A percentile compares a stretch with the other conserved stretches of the same genome.
Conservation (phyloP, 1,140 invertebrate species). For the Metopolophium dirhodum region DNA sequence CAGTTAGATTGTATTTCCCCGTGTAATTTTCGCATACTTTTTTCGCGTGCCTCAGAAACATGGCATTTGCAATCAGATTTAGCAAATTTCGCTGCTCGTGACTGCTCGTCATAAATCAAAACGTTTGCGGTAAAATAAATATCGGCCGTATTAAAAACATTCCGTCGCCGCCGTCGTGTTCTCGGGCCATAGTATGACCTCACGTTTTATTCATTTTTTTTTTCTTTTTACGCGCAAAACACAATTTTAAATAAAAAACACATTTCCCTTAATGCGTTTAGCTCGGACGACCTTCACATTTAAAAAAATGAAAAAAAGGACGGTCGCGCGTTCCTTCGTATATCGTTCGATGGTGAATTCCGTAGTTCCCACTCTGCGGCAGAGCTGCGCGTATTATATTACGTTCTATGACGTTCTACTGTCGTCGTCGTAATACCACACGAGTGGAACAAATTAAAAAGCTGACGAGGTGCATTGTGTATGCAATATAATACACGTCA, state of each 20-base stretch:
- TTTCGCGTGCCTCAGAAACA: not conserved
- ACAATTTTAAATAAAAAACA: slow-evolving; percentile 30
- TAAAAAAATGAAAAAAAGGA: not conserved
- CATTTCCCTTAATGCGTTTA: slow-evolving; percentile 23
- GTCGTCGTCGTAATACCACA: not conserved
- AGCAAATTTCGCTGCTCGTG: slow-evolving; percentile 2
- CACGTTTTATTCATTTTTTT: slow-evolving; percentile 15
- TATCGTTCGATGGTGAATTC: not conserved
- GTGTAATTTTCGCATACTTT: not conserved
- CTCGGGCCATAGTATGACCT: not conserved
- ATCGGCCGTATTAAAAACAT: slow-evolving; percentile 25
- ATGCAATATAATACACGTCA: not conserved
- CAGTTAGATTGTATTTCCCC: not conserved
- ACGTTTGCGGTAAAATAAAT: slow-evolving; percentile 8
- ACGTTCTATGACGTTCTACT: not conserved
- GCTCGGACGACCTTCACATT: not conserved
- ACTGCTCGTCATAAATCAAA: slow-evolving; percentile 20
- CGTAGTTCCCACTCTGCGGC: not conserved
- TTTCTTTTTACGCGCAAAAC: not conserved
- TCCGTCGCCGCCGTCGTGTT: not conserved
- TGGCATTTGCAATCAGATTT: slow-evolving; percentile 6
- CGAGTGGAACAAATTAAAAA: not conserved
- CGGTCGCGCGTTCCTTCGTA: not conserved
- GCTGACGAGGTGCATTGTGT: not conserved
- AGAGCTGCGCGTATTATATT: not conserved